A percentile compares a stretch with the other conserved stretches of the same genome.
Conservation (phyloP, 2,888 invertebrate species). For the Pandemis corylana region DNA sequence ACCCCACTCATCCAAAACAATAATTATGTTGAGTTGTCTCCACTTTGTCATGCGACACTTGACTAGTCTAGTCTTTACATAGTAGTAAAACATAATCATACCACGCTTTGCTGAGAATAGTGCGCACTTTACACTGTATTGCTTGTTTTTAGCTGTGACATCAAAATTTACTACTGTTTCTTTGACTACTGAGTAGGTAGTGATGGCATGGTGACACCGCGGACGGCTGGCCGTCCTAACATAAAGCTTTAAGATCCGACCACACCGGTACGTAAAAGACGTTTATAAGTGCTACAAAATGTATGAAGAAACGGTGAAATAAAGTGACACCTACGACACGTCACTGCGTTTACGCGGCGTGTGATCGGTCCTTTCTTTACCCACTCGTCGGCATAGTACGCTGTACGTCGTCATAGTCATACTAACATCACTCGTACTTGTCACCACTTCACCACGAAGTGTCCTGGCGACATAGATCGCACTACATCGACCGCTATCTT, state of each 20-base stretch:
- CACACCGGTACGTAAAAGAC: too few species aligned
- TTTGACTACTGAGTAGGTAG: not conserved
- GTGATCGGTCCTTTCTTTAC: too few species aligned
- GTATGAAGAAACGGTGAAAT: too few species aligned
- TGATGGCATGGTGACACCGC: not conserved
- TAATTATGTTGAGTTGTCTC: not conserved
- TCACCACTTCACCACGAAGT: conserved; percentile 2
- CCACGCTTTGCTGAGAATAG: conserved; percentile 22
- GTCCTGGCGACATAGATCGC: conserved; percentile 20
- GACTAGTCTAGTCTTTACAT: conserved; percentile 13
- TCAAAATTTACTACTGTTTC: conserved; percentile 4
- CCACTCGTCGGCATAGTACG: not conserved
- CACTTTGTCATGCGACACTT: conserved; percentile 25
- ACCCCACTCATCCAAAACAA: not conserved
- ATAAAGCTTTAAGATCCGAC: not conserved
- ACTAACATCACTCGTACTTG: not conserved
- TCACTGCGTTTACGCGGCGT: too few species aligned
- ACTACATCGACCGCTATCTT: conserved; percentile 18
- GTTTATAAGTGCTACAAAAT: too few species aligned
- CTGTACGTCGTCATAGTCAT: not conserved
- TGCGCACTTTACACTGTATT: conserved; percentile 12
- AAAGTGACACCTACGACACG: too few species aligned
- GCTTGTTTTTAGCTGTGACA: not conserved
- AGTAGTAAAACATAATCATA: conserved; percentile 21
- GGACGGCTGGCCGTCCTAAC: not conserved